Evolutionary conservation across 2,797 vertebrate genomes (phyloP), one percentile per base, ranked within the genome.

Genomic region (Sitta carolinensis): DNA sequence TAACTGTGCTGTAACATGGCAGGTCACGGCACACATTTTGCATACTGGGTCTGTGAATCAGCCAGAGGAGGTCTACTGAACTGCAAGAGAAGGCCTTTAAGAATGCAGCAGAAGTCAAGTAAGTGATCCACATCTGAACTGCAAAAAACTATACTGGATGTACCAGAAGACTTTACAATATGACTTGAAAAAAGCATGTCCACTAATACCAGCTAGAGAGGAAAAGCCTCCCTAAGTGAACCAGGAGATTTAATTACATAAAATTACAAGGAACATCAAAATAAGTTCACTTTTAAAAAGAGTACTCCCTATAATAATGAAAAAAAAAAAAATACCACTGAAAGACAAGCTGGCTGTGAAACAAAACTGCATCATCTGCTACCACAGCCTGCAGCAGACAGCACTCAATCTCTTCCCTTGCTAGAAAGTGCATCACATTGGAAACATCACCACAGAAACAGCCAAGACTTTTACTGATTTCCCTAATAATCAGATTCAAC

Each of bases 351-450:
- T 43, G 16, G 50, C 66, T 68, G 61, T 16, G 72, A 85, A 92
- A 57, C 50, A 90, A 70, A 83, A 43, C 34, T 23, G 20, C 40
- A 62, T 40, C 25, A 76, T 34, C 40, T 74, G 23, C 75, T 63
- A 80, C 42, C 13, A 57, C 32, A 54, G 48, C 30, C 40, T 20
- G 40, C 38, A 89, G 30, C 11, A 82, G 23, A 36, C 23, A 84
- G 38, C 29, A 74, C 38, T 48, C 1, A 0, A 22, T 23, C 79
- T 70, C 57, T 77, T 55, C 34, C 42, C 50, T 23, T 70, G 15
- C 40, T 64, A 70, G 64, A 48, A 63, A 59, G 25, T 0, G 0
- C 12, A 40, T 38, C 66, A 59, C 19, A 1, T 45, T 10, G 10
- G 36, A 36, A 36, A 36, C 36, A 43, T 16, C 54, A 51, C 25